Evolutionary conservation across 2,113 vertebrate species (phyloP).

Genomic region (Neogale vison): DNA sequence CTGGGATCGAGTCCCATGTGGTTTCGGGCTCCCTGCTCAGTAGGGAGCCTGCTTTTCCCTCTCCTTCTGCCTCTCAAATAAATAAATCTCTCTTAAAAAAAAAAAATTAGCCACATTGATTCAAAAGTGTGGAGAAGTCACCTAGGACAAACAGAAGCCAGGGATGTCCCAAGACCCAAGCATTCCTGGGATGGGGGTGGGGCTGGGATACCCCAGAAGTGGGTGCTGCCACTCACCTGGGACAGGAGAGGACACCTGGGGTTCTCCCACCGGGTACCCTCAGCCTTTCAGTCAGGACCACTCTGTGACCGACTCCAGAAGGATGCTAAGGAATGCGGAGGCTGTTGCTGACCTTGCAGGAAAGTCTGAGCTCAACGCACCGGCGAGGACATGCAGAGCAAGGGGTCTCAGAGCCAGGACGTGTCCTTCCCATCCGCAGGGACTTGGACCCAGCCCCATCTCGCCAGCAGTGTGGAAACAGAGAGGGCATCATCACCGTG

Average conservation of each 20-base stretch:
- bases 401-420: neutral
- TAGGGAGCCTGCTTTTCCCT: no score
- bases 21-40: no score
- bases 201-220: neutral
- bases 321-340: neutral
- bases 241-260: neutral
- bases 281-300: neutral
- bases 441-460: neutral
- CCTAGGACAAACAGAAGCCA: neutral
- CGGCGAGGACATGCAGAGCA: neutral
- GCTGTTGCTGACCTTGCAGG: neutral
- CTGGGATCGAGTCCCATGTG: no score
- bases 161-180: neutral
- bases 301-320: neutral
- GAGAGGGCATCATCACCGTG: neutral
- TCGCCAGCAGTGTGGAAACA: neutral
- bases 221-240: neutral
- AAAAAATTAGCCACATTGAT: neutral
- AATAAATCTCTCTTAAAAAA: no score
- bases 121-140: neutral
- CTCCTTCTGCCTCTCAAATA: no score
- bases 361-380: neutral
- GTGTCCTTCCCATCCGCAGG: neutral
- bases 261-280: neutral
- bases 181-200: no score